phyloP scores from a whole-genome alignment of 30 jellyfish, hydroid and myxozoan species.

The Hydra vulgaris region DNA sequence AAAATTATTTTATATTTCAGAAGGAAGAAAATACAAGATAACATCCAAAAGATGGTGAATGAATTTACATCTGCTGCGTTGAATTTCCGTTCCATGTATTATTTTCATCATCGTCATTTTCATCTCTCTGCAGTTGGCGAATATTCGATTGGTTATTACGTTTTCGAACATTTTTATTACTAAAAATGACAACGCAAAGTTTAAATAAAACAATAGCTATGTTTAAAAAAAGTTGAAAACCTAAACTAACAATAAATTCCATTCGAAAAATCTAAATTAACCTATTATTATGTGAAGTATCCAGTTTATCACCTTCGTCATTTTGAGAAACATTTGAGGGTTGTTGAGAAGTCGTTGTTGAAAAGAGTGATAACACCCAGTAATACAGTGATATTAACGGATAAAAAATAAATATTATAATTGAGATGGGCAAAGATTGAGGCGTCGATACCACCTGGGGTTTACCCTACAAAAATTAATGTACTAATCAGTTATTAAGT shows the following conservation, averaged over 20 bases:
- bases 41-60: too few relatives aligned
- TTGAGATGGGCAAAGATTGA: conserved; percentile 2
- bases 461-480: not conserved
- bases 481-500: too few relatives aligned
- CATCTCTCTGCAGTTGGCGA: conserved; percentile 9
- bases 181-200: too few relatives aligned
- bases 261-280: not conserved
- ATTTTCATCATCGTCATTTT: conserved; percentile 67
- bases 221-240: not conserved
- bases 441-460: conserved; percentile 10
- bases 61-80: conserved; percentile 77
- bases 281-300: not conserved
- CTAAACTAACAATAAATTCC: not conserved
- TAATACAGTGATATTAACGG: not conserved
- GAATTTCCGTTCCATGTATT: conserved; percentile 97
- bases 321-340: not conserved
- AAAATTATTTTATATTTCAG: too few relatives aligned
- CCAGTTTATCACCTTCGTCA: not conserved
- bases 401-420: not conserved
- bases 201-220: too few relatives aligned
- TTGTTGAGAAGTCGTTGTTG: not conserved
- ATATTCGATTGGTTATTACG: not conserved
- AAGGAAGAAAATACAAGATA: not conserved
- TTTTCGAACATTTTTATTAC: not conserved
- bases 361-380: conserved; percentile 5